Evolutionary conservation across 2,888 invertebrate species (phyloP), one percentile per base, ranked within the genome.

Genomic region (Myathropa florea): DNA sequence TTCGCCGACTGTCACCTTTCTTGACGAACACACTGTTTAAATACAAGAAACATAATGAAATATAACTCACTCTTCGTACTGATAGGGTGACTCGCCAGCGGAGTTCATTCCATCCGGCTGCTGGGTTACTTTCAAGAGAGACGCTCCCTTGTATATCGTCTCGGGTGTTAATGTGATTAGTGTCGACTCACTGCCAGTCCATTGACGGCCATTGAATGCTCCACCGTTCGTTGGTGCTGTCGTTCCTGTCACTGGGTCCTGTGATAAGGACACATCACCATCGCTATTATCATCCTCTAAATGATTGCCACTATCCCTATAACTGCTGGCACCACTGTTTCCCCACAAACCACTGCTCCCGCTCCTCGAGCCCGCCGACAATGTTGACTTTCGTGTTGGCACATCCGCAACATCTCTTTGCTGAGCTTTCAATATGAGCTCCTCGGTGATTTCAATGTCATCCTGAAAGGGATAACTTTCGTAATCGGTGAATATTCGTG

Each of bases 111-210:
- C 88, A 64, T 90, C 90, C 30, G 90, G 89, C 73, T 88, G 88
- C 60, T 89, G 89, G 78, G 91, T 90, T 84, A 91, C 90, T 90
- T 92, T 92, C 82, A 92, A 88, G 68, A 91, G 82, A 53, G 92
- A 92, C 63, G 92, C 91, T 57, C 92, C 92, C 89, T 92, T 92
- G 90, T 92, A 92, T 89, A 92, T 91, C 81, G 92, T 92, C 89
- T 91, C 92, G 84, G 92, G 92, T 89, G 92, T 92, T 90, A 92
- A 92, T 90, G 92, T 92, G 90, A 92, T 92, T 91, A 92, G 91
- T 91, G 91, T 90, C 88, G 91, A 89, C 87, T 90, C 83, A 75
- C 61, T 83, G 70, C 75, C 67, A 57, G 55, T 30, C 85, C 85
- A 85, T 71, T 78, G 83, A 21, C 39, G 75, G 28, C 65, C 76